A percentile compares a stretch with the other conserved stretches of the same genome.
phyloP scores from a whole-genome alignment of 2,113 vertebrate species.

The Spizaetus ornatus region DNA sequence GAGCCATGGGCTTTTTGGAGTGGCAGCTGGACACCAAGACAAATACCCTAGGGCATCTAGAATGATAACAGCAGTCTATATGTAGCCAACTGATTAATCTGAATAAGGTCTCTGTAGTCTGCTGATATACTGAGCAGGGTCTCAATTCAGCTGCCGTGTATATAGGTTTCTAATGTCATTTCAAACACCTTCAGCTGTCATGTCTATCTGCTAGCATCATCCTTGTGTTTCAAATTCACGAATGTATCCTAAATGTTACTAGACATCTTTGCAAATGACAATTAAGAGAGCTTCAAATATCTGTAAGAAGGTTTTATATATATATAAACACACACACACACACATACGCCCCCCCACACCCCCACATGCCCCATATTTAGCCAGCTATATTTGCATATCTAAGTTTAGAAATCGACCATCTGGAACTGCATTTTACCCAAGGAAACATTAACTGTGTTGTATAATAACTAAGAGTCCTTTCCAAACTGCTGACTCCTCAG shows the following conservation, averaged over 20 bases:
- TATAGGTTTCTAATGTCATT: neutral
- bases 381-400: neutral
- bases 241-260: neutral
- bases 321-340: neutral
- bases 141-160: neutral
- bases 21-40: neutral
- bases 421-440: conserved; percentile 11
- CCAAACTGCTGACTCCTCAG: neutral
- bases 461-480: neutral
- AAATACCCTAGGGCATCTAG: neutral
- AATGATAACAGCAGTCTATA: neutral
- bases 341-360: neutral
- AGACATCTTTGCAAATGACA: neutral
- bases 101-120: neutral
- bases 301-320: neutral
- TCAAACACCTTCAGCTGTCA: neutral
- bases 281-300: neutral
- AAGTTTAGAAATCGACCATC: neutral
- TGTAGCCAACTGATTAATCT: neutral
- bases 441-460: neutral
- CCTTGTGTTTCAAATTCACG: neutral
- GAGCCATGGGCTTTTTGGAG: neutral
- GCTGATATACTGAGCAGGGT: rapidly evolving
- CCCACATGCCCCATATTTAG: neutral
- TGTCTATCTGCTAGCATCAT: neutral